Base-by-base conservation (phyloP, 1,140 invertebrate genomes). In the Cotesia glomerata region DNA sequence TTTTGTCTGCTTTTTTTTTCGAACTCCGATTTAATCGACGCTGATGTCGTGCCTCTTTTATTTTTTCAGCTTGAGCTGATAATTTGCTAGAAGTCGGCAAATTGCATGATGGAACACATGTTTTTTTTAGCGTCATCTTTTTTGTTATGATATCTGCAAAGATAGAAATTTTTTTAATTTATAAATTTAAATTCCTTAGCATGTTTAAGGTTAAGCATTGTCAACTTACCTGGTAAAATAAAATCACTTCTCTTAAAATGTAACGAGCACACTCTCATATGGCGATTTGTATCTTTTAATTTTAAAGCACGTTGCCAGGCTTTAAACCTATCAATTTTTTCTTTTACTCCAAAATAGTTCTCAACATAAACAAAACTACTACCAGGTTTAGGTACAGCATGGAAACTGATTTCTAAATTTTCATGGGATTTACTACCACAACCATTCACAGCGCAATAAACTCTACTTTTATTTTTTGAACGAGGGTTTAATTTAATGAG, bases 211-310 rank as follows among this genome's bases (percentile, higher is more conserved):
- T 14, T 56, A 7, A 56, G n/a, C 52, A 56, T 56, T 56, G 13
- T 56, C 52, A 56, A 56, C 52, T 56, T 56, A 56, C 52, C 52
- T 56, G 52, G 52, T n/a, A 56, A n/a, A 5, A 56, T 56, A 56
- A 18, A 56, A 56, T 56, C 52, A 56, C 11, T 56, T n/a, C 11
- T 14, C n/a, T 56, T 14, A 56, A 56, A 56, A 56, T 56, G 52
- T n/a, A 56, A 56, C 16, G 52, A 56, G n/a, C 52, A 56, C 16
- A 56, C 52, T 18, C 11, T 56, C 52, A 56, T 56, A 56, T 56
- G 52, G 5, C 0, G 11, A 18, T 56, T 56, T 56, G n/a, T n/a
- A 56, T 9, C 1, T 56, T 56, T 56, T 14, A 7, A 11, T 56
- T 56, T 56, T n/a, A 56, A n/a, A 56, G 13, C 52, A 5, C 52